These are phyloP conservation scores for Campylomormyrus tamandua DNA, from an alignment of 2,113 vertebrate genomes.

Conservation along the genomic window DNA sequence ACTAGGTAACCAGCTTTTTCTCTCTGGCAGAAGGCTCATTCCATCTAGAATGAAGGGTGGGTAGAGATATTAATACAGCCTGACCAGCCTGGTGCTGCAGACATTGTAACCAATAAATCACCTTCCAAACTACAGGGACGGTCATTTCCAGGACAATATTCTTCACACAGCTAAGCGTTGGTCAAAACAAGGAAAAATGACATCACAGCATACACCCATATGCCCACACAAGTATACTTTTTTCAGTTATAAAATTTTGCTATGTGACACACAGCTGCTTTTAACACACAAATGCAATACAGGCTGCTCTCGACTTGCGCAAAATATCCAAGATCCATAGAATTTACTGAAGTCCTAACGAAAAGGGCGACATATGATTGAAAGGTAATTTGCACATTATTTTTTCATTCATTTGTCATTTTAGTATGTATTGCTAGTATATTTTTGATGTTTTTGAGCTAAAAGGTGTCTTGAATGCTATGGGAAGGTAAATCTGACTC, in stretches of 20 bases:
- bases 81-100: conserved; percentile 1
- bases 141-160: background rate
- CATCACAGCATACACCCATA: background rate
- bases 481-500: background rate
- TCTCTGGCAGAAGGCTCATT: background rate
- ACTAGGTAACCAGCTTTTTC: background rate
- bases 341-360: background rate
- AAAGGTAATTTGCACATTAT: background rate
- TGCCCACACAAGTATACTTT: background rate
- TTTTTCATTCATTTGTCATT: background rate
- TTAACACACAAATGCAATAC: background rate
- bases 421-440: background rate
- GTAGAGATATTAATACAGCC: background rate
- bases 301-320: background rate
- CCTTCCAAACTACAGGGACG: background rate
- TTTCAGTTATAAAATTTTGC: background rate
- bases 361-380: background rate
- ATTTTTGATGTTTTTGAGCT: background rate
- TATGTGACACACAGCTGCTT: background rate
- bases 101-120: conserved; percentile 4
- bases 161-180: background rate
- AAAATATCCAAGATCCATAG: background rate
- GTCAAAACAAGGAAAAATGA: background rate
- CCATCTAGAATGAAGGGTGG: background rate
- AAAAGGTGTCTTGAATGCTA: background rate